Percentiles rank a stretch among this genome's conserved stretches.
phyloP scores from a whole-genome alignment of 2,888 invertebrate species.

The Junonia oenone region DNA sequence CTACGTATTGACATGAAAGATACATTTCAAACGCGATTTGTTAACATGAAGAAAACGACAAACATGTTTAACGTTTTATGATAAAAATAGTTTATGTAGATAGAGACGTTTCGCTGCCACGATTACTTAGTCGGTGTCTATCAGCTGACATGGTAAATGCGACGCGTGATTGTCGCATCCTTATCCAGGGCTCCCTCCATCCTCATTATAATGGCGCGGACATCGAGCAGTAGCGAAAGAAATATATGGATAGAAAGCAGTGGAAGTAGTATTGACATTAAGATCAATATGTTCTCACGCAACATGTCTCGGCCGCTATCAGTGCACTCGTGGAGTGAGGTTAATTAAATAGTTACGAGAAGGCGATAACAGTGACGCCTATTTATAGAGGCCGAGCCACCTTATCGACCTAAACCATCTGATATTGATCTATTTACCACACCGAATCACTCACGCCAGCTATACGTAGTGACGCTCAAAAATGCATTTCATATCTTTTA shows the following conservation, averaged over 20 bases:
- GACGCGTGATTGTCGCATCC: constrained; percentile 64
- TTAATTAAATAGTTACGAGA: constrained; percentile 72
- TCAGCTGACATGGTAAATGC: constrained; percentile 31
- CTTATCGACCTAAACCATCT: constrained; percentile 65
- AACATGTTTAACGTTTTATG: background rate
- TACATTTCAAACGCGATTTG: background rate
- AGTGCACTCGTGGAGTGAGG: constrained; percentile 57
- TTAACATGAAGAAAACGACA: background rate
- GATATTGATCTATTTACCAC: constrained; percentile 52
- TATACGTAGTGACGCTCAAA: constrained; percentile 2
- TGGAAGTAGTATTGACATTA: constrained; percentile 25
- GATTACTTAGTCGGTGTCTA: constrained; percentile 18
- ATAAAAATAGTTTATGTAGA: constrained; percentile 2
- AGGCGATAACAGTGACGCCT: constrained; percentile 61
- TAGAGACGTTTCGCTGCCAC: constrained; percentile 1
- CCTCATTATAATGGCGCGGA: constrained; percentile 51
- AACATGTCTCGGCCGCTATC: constrained; percentile 55
- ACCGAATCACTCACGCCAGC: constrained; percentile 39
- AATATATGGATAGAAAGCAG: constrained; percentile 22
- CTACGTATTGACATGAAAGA: background rate
- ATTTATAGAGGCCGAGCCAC: constrained; percentile 55
- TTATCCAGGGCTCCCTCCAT: constrained; percentile 63
- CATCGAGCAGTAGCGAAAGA: constrained; percentile 20
- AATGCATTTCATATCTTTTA: background rate
- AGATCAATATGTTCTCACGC: constrained; percentile 56